These are phyloP conservation scores for Morpho helenor DNA, from an alignment of 2,888 invertebrate genomes.

Conservation along the genomic window DNA sequence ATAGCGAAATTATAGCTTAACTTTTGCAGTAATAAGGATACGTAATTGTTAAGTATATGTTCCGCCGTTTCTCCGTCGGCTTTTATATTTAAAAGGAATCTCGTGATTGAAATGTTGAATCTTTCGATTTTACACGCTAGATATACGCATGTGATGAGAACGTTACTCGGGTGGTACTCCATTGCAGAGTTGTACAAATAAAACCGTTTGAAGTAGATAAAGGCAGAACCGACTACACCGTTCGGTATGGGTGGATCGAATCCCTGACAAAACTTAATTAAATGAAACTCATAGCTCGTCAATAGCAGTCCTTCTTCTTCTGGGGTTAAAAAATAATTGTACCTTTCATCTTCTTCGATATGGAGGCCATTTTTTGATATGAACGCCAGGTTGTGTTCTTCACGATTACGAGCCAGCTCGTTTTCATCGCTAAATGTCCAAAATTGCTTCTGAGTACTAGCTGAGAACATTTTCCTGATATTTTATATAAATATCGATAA, in stretches of 20 bases:
- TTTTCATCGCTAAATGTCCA: conserved; percentile 95
- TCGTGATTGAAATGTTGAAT: conserved; percentile 97
- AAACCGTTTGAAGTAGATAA: conserved; percentile 98
- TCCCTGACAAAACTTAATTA: conserved; percentile 93
- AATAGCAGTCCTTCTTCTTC: conserved; percentile 91
- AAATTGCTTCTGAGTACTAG: conserved; percentile 91
- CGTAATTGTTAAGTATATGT: conserved; percentile 96
- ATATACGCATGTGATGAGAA: conserved; percentile 96
- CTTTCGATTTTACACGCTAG: conserved; percentile 98
- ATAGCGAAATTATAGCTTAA: conserved; percentile 96
- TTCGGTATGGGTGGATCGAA: conserved; percentile 97
- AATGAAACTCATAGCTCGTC: conserved; percentile 91
- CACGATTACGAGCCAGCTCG: conserved; percentile 86
- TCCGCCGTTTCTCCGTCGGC: conserved; percentile 95
- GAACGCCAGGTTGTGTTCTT: conserved; percentile 88
- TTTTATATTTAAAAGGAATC: conserved; percentile 96
- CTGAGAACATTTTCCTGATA: conserved; percentile 84
- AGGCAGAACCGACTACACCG: conserved; percentile 93
- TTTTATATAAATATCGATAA: too few relatives aligned
- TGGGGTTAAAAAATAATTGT: conserved; percentile 86
- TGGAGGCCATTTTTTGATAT: conserved; percentile 84
- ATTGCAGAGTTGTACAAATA: conserved; percentile 97
- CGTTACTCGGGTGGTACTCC: conserved; percentile 98
- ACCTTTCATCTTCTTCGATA: conserved; percentile 80
- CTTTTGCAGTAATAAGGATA: conserved; percentile 95